Evolutionary conservation across 1,140 invertebrate species (phyloP), one percentile per base, ranked within the genome.

Genomic region (Nylanderia fulva): DNA sequence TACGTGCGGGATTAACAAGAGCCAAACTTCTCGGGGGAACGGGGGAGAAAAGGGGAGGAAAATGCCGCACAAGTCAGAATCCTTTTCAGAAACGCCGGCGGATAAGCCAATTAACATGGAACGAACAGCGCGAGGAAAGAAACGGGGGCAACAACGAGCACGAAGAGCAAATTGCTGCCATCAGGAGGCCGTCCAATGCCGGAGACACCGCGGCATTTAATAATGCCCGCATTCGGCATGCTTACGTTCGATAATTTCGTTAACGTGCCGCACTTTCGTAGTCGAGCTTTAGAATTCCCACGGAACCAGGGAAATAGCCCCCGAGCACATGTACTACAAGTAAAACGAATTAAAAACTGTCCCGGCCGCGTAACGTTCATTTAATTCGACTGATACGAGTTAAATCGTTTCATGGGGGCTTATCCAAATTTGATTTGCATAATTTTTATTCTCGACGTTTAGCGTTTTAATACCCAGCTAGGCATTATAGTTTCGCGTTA

Each of bases 191-290:
- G 21, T 52, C 24, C 24, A 82, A 74, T 68, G 36, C 52, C 68
- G 8, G 64, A 48, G 45, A 33, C 71, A 74, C 42, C 33, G 29
- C 21, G 24, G 72, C 29, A 61, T 84, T 89, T 89, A 33, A n/a
- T n/a, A 88, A 89, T 86, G 82, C 77, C 15, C 45, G 45, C 45
- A 48, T 48, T 48, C 45, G 45, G 86, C 88, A 86, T 75, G 77
- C 79, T 75, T 76, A 86, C 68, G 54, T 88, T 79, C 86, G 77
- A 77, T 89, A 89, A 86, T 72, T 88, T 54, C 72, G 77, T 88
- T 88, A 88, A 58, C 71, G 69, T 66, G 54, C 72, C 64, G 76
- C 58, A 72, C 56, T 88, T 88, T 56, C 33, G 24, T n/a, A 72
- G 52, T n/a, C 18, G 33, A 79, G 76, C 36, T 82, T 48, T 58